Percentiles rank a stretch among this genome's conserved stretches.
These are phyloP conservation scores for Pseudochromis fuscus DNA, from an alignment of 2,797 vertebrate genomes.

Conservation along the genomic window DNA sequence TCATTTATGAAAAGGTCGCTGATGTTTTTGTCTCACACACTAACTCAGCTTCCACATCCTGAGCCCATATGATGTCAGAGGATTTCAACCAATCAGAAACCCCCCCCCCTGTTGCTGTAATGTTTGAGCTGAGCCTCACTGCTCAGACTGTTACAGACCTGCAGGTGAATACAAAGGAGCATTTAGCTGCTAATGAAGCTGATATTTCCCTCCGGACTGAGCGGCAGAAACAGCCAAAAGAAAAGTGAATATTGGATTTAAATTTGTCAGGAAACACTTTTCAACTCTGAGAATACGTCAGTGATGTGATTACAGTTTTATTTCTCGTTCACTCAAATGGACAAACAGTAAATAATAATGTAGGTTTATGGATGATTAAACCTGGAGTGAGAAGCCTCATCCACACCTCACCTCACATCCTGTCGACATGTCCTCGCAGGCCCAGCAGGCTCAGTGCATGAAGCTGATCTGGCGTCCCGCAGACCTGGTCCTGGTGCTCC, in stretches of 20 bases:
- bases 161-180: background rate
- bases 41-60: too few species aligned
- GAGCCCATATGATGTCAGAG: too few species aligned
- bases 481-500: conserved; percentile 84
- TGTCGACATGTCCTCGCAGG: conserved; percentile 72
- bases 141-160: background rate
- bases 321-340: background rate
- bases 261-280: background rate
- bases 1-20: too few species aligned
- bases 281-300: background rate
- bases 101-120: too few species aligned
- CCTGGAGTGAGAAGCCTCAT: background rate
- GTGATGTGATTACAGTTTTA: background rate
- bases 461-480: conserved; percentile 85
- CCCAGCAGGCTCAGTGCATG: conserved; percentile 86
- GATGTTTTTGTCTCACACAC: too few species aligned
- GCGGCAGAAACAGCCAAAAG: background rate
- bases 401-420: background rate
- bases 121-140: too few species aligned
- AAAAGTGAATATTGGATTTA: background rate
- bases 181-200: background rate
- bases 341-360: background rate
- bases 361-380: background rate
- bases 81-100: too few species aligned
- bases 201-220: background rate